Conservation (phyloP, 2,888 invertebrate species). For the Acrocyrtus sp. region DNA sequence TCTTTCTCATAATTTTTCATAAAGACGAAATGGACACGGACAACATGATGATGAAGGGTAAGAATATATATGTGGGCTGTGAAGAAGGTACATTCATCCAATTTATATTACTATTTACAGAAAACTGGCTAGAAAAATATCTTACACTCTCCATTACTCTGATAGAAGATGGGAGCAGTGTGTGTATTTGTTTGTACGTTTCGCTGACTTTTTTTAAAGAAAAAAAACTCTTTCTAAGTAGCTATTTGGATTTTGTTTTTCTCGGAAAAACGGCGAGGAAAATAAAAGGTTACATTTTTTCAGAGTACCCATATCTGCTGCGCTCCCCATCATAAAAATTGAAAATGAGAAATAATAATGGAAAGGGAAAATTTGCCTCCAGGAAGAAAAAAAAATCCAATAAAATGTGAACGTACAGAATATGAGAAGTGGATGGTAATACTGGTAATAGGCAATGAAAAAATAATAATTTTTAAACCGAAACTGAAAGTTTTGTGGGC, state of each 20-base stretch:
- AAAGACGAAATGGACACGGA: not conserved
- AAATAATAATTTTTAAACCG: too few relatives aligned
- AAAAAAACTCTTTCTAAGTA: constrained; percentile 28
- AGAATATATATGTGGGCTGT: not conserved
- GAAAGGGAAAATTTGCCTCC: constrained; percentile 11
- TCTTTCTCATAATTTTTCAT: not conserved
- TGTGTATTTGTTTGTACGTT: constrained; percentile 1
- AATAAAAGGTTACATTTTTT: constrained; percentile 40
- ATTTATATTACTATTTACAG: not conserved
- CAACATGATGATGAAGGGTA: not conserved
- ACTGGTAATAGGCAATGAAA: too few relatives aligned
- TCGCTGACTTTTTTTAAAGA: constrained; percentile 8
- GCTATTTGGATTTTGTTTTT: constrained; percentile 41
- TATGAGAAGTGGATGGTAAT: not conserved
- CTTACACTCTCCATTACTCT: not conserved
- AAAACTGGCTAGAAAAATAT: not conserved
- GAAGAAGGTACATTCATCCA: not conserved
- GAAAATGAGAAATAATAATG: not conserved
- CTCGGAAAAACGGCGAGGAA: constrained; percentile 30
- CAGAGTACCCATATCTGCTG: too few relatives aligned
- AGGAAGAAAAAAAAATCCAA: constrained; percentile 3
- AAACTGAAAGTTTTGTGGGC: too few relatives aligned
- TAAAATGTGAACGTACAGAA: not conserved
- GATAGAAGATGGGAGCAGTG: not conserved
- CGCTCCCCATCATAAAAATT: constrained; percentile 31